Percentiles rank a stretch among this genome's conserved stretches.
Evolutionary conservation across 2,113 vertebrate genomes (phyloP).

Genomic region (Apteryx owenii): DNA sequence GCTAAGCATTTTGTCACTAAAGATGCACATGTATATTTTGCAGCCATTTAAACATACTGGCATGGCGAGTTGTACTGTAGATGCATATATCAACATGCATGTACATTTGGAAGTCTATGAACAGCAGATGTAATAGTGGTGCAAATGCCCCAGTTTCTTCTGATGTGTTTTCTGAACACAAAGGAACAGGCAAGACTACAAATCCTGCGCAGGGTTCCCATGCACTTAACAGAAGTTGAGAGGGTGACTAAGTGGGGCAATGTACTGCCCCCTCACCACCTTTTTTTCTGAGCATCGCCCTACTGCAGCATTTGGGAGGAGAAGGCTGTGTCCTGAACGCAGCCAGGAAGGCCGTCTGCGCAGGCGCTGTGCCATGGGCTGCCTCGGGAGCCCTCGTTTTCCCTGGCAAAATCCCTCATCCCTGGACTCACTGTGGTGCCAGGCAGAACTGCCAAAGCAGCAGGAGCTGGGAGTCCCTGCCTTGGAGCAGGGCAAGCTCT

Average conservation of each 20-base stretch:
- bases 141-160: no score
- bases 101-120: fast-evolving
- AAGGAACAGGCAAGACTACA: no score
- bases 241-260: not conserved
- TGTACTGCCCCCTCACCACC: not conserved
- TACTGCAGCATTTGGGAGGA: fast-evolving
- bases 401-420: no score
- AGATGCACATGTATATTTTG: fast-evolving
- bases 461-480: no score
- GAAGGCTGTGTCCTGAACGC: not conserved
- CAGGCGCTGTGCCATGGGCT: not conserved
- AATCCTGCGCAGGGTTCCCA: not conserved
- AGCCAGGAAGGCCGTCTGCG: not conserved
- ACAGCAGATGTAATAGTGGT: fast-evolving
- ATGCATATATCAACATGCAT: fast-evolving
- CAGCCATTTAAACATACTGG: not conserved
- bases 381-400: no score
- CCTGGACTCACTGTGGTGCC: no score
- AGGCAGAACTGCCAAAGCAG: no score
- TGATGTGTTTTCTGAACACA: not conserved
- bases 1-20: not conserved
- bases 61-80: no score
- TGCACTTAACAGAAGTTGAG: no score
- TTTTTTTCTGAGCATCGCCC: not conserved
- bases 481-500: no score